Conservation (phyloP, 2,888 invertebrate genomes). For the Platynereis dumerilii region DNA sequence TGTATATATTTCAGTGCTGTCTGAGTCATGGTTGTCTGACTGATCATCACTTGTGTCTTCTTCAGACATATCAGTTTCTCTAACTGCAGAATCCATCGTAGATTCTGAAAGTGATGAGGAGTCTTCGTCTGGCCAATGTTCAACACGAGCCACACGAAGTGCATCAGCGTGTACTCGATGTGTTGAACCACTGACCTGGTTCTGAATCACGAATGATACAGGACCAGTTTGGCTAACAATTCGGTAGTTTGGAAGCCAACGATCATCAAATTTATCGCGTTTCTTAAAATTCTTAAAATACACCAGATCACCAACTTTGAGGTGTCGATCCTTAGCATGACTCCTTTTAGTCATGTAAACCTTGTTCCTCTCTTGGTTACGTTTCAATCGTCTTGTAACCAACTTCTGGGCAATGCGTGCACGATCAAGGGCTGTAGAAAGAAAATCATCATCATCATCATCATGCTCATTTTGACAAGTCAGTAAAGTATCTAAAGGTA, state of each 20-base stretch:
- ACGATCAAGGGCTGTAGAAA: not conserved
- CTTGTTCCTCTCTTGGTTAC: not conserved
- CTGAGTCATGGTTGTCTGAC: too few species aligned
- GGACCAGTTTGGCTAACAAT: not conserved
- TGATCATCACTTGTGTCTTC: too few species aligned
- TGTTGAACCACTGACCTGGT: not conserved
- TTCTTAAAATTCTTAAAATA: not conserved
- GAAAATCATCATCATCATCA: not conserved
- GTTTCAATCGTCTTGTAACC: not conserved
- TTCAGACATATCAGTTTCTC: too few species aligned
- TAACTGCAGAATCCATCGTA: too few species aligned
- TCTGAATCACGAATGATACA: not conserved
- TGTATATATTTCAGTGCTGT: too few species aligned
- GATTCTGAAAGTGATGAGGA: too few species aligned
- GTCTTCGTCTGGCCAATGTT: too few species aligned
- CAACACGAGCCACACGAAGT: too few species aligned
- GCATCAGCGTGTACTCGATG: not conserved
- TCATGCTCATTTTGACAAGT: not conserved
- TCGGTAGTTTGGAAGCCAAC: not conserved
- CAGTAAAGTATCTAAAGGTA: not conserved
- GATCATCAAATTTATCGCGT: not conserved
- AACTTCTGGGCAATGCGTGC: not conserved
- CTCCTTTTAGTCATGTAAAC: not conserved
- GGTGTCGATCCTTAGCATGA: not conserved
- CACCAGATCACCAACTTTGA: not conserved